These are phyloP conservation scores for Heliconius hewitsoni DNA, from an alignment of 1,140 invertebrate genomes.

Conservation along the genomic window DNA sequence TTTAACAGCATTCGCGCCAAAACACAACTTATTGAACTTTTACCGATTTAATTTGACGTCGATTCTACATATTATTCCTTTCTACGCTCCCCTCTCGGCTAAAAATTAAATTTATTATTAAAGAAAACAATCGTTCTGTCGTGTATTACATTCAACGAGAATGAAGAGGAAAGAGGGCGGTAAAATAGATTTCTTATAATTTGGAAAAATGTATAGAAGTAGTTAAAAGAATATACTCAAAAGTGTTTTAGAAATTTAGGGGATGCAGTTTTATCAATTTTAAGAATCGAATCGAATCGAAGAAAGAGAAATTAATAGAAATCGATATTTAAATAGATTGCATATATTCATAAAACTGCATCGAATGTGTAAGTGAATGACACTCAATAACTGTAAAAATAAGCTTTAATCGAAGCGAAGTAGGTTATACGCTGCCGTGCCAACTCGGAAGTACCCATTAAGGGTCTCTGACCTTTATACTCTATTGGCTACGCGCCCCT, in stretches of 20 bases:
- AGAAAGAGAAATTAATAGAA: too few relatives aligned
- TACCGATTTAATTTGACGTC: slow-evolving; percentile 72
- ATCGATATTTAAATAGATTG: neutral
- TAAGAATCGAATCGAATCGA: too few relatives aligned
- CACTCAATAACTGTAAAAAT: slow-evolving; percentile 68
- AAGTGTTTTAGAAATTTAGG: slow-evolving; percentile 27
- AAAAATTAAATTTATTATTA: slow-evolving; percentile 71
- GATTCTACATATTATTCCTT: slow-evolving; percentile 72
- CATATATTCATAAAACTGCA: slow-evolving; percentile 64
- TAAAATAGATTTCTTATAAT: slow-evolving; percentile 15
- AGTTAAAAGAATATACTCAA: slow-evolving; percentile 24
- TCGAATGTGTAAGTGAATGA: slow-evolving; percentile 53
- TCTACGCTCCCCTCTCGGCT: slow-evolving; percentile 80
- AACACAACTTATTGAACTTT: slow-evolving; percentile 47
- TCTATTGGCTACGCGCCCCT: slow-evolving; percentile 91
- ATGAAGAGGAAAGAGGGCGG: slow-evolving; percentile 24
- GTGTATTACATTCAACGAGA: neutral
- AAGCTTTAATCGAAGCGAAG: slow-evolving; percentile 78
- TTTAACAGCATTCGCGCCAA: slow-evolving; percentile 58
- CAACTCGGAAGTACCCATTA: slow-evolving; percentile 83
- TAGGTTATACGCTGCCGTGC: slow-evolving; percentile 74
- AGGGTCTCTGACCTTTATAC: slow-evolving; percentile 88
- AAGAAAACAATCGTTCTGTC: neutral
- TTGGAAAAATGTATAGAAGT: slow-evolving; percentile 24
- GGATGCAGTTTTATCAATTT: slow-evolving; percentile 35